Percentiles rank a stretch among this genome's conserved stretches.
Conservation (phyloP, 2,888 invertebrate genomes). For the Amphipyra tragopoginis region DNA sequence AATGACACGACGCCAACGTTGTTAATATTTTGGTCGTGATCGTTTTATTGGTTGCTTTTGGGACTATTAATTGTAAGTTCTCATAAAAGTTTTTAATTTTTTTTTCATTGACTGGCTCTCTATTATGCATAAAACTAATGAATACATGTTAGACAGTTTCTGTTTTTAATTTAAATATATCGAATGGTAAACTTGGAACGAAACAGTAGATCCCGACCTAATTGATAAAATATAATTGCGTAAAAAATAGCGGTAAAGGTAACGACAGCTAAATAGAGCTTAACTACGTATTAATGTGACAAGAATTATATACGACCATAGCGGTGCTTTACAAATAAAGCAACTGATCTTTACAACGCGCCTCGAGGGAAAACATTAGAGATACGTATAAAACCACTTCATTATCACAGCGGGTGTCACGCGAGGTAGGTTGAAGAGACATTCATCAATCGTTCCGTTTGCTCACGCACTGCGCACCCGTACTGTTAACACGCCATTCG, state of each 20-base stretch:
- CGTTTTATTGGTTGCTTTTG: slow-evolving; percentile 5
- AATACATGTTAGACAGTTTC: no score
- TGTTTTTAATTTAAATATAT: not conserved
- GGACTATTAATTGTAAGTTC: not conserved
- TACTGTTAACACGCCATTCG: slow-evolving; percentile 33
- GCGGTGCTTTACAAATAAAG: slow-evolving; percentile 33
- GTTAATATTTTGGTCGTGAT: slow-evolving; percentile 13
- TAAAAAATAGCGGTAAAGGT: no score
- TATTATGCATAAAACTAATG: no score
- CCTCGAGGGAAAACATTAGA: slow-evolving; percentile 33
- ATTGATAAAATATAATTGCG: not conserved
- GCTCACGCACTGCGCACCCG: slow-evolving; percentile 32
- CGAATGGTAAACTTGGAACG: not conserved
- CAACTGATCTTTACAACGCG: slow-evolving; percentile 35
- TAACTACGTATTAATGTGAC: slow-evolving; percentile 12
- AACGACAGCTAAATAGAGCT: not conserved
- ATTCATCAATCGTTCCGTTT: slow-evolving; percentile 48
- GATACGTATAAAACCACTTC: slow-evolving; percentile 45
- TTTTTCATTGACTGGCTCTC: no score
- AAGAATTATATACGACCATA: slow-evolving; percentile 23
- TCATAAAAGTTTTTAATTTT: no score
- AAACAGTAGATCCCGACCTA: not conserved
- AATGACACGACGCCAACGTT: slow-evolving; percentile 16
- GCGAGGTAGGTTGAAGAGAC: slow-evolving; percentile 38
- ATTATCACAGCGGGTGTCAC: slow-evolving; percentile 45